Conservation (phyloP, 2,797 vertebrate species). For the Anolis apletophallus region DNA sequence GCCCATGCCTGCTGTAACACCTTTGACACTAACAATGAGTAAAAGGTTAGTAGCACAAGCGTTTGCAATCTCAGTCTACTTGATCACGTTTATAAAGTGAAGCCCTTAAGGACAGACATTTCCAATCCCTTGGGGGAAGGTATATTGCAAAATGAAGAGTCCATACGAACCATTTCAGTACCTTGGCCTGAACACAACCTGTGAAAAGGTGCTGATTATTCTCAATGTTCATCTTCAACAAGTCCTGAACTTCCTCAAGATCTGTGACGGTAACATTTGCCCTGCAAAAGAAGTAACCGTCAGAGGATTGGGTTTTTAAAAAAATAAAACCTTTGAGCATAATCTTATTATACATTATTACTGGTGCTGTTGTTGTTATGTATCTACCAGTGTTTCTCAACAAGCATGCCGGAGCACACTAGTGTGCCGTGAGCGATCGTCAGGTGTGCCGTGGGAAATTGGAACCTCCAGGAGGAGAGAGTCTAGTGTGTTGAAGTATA, state of each 20-base stretch:
- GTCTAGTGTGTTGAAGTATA: no score
- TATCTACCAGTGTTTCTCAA: no score
- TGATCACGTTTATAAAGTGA: no score
- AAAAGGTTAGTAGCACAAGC: no score
- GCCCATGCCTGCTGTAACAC: neutral
- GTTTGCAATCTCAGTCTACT: no score
- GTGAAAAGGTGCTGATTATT: slow-evolving; percentile 86
- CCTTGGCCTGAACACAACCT: slow-evolving; percentile 93
- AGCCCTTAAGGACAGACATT: neutral
- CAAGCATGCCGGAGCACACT: no score
- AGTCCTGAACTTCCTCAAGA: slow-evolving; percentile 89
- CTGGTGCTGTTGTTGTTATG: no score
- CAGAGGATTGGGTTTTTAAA: neutral
- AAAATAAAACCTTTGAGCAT: neutral
- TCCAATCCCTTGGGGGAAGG: neutral
- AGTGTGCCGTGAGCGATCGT: no score
- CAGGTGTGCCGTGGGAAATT: no score
- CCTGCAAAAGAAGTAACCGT: slow-evolving; percentile 56
- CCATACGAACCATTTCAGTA: slow-evolving; percentile 99
- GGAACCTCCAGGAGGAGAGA: no score
- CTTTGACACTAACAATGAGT: no score
- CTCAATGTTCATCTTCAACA: slow-evolving; percentile 87
- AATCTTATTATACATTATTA: neutral
- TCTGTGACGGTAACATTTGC: slow-evolving; percentile 90
- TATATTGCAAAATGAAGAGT: slow-evolving; percentile 21